Evolutionary conservation across 2,888 invertebrate species (phyloP), one percentile per base, ranked within the genome.

Genomic region (Entomobrya multifasciata): DNA sequence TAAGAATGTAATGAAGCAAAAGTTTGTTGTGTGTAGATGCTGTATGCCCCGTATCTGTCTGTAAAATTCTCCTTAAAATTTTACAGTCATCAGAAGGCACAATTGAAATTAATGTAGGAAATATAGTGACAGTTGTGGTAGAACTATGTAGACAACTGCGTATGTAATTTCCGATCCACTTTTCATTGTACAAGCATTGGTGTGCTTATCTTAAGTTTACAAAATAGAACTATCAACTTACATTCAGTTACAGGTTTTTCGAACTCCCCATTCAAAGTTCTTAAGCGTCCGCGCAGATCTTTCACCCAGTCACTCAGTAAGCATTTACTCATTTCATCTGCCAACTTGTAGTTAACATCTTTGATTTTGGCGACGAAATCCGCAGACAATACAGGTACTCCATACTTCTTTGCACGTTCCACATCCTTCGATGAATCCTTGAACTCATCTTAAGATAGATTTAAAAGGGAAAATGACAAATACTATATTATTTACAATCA

Each of bases 381-480:
- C 91, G 95, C 95, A 10, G 96, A 95, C 1, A 98, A 95, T 1
- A 98, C 95, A 92, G 97, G 97, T 90, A 98, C 94, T 88, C 96
- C 95, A 6, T 94, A 92, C 0, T 94, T 93, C 92, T 95, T 93
- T 0, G 95, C 96, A 84, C 95, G 94, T 25, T 93, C 91, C 92
- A 98, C 96, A 88, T 94, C 94, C 22, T 93, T 93, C 1, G 93
- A 93, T 93, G 95, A 95, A 81, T 92, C 92, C 83, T 92, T 91
- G 17, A 95, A 94, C 88, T 95, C 94, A 87, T 81, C 89, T 89
- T 27, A n/a, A n/a, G n/a, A n/a, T n/a, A n/a, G n/a, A n/a, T 10
- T 67, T 90, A 92, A 17, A 81, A 27, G 86, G 70, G 27, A 1
- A 27, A 60, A 27, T 60, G 20, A 55, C 3, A 11, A 78, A 15